Evolutionary conservation across 1,140 invertebrate species (phyloP).

Genomic region (Vanessa tameamea): DNA sequence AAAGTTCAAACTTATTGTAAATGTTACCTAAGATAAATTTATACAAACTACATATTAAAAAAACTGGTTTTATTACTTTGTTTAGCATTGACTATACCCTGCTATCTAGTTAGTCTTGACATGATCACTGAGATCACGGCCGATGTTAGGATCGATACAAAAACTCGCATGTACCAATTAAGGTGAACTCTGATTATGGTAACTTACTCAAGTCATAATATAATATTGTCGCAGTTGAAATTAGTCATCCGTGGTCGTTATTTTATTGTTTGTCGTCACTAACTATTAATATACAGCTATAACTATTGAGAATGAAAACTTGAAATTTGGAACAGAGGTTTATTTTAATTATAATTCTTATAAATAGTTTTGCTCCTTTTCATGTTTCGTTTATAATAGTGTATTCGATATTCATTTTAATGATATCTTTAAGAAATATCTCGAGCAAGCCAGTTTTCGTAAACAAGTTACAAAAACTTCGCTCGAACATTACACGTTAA

Average conservation of each 20-base stretch:
- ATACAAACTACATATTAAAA: not conserved
- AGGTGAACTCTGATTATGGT: slow-evolving; percentile 29
- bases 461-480: not conserved
- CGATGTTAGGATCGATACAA: slow-evolving; percentile 31
- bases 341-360: not conserved
- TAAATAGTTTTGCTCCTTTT: too few species aligned
- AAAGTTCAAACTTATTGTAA: too few species aligned
- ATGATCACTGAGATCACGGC: slow-evolving; percentile 28
- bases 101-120: slow-evolving; percentile 22
- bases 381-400: too few species aligned
- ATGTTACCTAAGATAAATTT: too few species aligned
- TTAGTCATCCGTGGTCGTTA: slow-evolving; percentile 20
- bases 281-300: too few species aligned
- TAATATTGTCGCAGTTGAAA: slow-evolving; percentile 3
- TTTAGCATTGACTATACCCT: slow-evolving; percentile 13
- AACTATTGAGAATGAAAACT: too few species aligned
- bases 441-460: not conserved
- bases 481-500: not conserved
- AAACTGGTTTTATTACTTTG: slow-evolving; percentile 17
- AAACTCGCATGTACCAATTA: slow-evolving; percentile 26
- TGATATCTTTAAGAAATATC: not conserved
- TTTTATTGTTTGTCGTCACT: too few species aligned
- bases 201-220: slow-evolving; percentile 9
- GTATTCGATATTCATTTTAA: not conserved
- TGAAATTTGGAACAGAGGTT: not conserved